These are phyloP conservation scores for Solen grandis DNA, from an alignment of 1,140 invertebrate species.

Conservation along the genomic window DNA sequence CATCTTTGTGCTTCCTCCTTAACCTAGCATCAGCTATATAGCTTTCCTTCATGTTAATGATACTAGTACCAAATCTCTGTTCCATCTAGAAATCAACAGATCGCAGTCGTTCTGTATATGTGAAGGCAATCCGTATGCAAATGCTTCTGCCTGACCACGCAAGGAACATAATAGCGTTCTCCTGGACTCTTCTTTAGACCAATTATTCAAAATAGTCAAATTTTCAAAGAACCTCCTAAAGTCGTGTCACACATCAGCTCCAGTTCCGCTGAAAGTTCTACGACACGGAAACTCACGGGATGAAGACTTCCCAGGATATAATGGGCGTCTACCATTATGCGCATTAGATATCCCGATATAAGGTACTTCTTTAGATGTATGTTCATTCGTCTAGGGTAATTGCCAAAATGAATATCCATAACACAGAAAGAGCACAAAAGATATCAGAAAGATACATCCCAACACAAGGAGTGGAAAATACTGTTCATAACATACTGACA, in stretches of 20 bases:
- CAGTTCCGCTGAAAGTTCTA: slow-evolving; percentile 35
- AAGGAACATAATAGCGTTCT: slow-evolving; percentile 45
- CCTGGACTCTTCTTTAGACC: slow-evolving; percentile 31
- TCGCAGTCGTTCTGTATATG: slow-evolving; percentile 19
- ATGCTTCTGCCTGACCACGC: slow-evolving; percentile 52
- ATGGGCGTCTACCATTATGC: not conserved
- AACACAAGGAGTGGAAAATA: not conserved
- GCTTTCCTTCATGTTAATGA: too few relatives aligned
- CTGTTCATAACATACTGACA: not conserved
- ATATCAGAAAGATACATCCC: not conserved
- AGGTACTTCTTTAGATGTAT: not conserved
- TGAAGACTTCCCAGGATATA: not conserved
- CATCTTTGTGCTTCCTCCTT: slow-evolving; percentile 11
- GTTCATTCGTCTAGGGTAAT: not conserved
- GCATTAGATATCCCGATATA: not conserved
- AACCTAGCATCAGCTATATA: too few relatives aligned
- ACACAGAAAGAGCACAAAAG: not conserved
- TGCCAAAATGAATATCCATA: not conserved
- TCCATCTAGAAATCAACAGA: slow-evolving; percentile 47
- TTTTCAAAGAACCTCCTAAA: slow-evolving; percentile 54
- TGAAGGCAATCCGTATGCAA: slow-evolving; percentile 46
- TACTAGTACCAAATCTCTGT: slow-evolving; percentile 57
- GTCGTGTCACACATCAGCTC: slow-evolving; percentile 42
- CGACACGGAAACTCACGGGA: slow-evolving; percentile 43
- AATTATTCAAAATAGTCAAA: slow-evolving; percentile 31